Conservation (phyloP, 2,113 vertebrate genomes). For the Muntiacus muntjak region DNA sequence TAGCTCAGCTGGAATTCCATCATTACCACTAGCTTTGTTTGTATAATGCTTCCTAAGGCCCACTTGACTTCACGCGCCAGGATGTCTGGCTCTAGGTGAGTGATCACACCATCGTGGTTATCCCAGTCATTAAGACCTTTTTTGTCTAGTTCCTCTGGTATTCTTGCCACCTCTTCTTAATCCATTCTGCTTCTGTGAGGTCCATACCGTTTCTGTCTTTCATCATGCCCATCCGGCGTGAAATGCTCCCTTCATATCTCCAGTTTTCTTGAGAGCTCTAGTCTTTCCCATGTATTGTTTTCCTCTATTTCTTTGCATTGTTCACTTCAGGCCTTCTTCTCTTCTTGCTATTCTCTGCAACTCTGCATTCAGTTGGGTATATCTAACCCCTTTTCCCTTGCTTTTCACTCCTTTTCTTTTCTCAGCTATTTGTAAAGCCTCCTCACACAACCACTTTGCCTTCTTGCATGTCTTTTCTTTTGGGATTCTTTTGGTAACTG, state of each 20-base stretch:
- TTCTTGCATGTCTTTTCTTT: neutral
- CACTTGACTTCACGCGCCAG: neutral
- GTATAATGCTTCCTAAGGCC: neutral
- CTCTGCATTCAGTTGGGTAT: neutral
- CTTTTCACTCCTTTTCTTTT: neutral
- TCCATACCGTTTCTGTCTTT: neutral
- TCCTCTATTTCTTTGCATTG: neutral
- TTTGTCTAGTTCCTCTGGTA: neutral
- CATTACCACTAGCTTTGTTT: neutral
- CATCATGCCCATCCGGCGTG: rapidly evolving
- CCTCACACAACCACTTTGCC: neutral
- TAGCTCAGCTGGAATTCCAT: neutral
- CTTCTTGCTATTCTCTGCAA: neutral
- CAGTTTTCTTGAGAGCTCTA: neutral
- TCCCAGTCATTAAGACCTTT: neutral
- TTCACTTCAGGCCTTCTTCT: neutral
- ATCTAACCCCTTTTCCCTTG: neutral
- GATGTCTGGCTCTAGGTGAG: neutral
- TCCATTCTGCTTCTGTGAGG: neutral
- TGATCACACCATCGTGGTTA: neutral
- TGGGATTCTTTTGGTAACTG: neutral
- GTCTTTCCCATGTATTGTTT: neutral
- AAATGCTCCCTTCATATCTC: neutral
- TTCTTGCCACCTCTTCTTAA: neutral
- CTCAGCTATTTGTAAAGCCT: neutral